Conservation (phyloP, 2,797 vertebrate species). For the Hydrophis major region DNA sequence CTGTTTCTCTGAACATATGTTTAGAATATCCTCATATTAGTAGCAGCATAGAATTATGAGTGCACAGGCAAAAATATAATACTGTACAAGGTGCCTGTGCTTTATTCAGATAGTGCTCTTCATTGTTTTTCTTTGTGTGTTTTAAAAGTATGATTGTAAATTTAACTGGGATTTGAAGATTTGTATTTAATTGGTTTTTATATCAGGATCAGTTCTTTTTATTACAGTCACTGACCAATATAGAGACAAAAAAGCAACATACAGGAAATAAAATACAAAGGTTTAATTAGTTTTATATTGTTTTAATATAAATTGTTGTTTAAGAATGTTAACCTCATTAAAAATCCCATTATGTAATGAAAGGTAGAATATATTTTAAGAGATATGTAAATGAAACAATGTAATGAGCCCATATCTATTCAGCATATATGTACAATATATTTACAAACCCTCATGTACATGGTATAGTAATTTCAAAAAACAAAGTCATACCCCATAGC, state of each 20-base stretch:
- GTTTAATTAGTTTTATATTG: slow-evolving; percentile 13
- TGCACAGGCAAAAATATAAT: neutral
- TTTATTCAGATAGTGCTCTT: neutral
- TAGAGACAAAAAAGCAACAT: neutral
- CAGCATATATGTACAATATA: neutral
- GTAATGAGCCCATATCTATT: neutral
- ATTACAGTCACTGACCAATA: neutral
- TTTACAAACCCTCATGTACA: neutral
- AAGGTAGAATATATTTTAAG: neutral
- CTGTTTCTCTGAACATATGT: neutral
- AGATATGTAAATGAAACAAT: neutral
- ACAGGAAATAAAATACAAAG: neutral
- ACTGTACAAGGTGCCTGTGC: neutral
- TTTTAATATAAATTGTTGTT: slow-evolving; percentile 3
- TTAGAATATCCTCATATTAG: neutral
- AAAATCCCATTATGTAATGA: neutral
- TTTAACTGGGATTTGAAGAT: neutral
- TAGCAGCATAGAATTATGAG: neutral
- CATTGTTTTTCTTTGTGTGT: neutral
- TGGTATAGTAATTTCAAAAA: neutral
- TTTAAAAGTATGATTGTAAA: neutral
- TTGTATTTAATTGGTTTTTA: slow-evolving; percentile 2
- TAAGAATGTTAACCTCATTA: neutral
- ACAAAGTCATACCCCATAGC: neutral
- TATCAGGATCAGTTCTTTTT: neutral